Conservation (phyloP, 2,113 vertebrate species). For the Harpagus bidentatus region DNA sequence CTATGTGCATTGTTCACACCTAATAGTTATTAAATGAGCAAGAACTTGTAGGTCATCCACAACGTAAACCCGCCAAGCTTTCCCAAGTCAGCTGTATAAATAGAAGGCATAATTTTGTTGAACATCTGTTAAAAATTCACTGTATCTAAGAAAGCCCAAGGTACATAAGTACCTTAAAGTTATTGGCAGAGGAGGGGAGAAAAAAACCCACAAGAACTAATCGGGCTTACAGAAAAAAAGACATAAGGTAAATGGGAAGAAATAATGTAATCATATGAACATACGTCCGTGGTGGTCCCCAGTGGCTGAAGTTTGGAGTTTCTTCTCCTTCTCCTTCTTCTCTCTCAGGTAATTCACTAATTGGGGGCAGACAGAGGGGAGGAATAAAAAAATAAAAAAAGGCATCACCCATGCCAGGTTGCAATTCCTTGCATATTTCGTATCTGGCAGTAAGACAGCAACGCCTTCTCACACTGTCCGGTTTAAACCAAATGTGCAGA, state of each 20-base stretch:
- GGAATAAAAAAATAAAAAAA: background rate
- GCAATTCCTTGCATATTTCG: slow-evolving; percentile 13
- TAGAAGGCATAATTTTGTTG: slow-evolving; percentile 14
- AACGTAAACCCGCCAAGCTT: background rate
- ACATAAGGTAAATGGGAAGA: background rate
- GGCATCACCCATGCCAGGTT: background rate
- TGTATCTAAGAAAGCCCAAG: slow-evolving; percentile 16
- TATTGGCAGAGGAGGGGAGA: background rate
- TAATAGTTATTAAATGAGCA: slow-evolving; percentile 31
- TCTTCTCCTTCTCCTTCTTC: slow-evolving; percentile 98
- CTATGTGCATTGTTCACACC: slow-evolving; percentile 10
- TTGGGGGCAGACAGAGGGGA: background rate
- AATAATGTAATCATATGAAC: background rate
- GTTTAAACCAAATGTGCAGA: slow-evolving; percentile 19
- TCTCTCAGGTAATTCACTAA: slow-evolving; percentile 90
- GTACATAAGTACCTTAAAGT: slow-evolving; percentile 6
- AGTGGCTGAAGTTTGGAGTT: slow-evolving; percentile 93
- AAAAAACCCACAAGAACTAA: background rate
- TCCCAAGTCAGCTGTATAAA: slow-evolving; percentile 35
- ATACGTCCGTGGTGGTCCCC: slow-evolving; percentile 89
- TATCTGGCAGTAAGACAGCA: background rate
- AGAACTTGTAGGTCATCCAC: slow-evolving; percentile 34
- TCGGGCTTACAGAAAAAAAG: background rate
- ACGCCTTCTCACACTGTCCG: background rate
- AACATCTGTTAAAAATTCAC: slow-evolving; percentile 44